Conservation (phyloP, 2,113 vertebrate species). For the Platycercus adscitus region DNA sequence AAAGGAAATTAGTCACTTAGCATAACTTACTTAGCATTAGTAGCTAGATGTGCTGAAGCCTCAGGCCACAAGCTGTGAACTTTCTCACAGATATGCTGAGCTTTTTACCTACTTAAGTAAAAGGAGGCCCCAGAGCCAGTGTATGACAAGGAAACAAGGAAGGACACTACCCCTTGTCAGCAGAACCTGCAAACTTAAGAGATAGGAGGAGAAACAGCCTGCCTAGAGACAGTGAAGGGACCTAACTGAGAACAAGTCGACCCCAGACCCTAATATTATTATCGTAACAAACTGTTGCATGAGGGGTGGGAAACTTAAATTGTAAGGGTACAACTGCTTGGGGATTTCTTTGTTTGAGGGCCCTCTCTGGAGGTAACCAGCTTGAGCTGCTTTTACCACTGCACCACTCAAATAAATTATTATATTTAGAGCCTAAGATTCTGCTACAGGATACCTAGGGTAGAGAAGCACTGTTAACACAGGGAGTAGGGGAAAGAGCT, state of each 20-base stretch:
- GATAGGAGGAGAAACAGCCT: background rate
- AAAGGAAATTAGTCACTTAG: background rate
- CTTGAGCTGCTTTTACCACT: background rate
- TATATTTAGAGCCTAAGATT: background rate
- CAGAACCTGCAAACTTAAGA: background rate
- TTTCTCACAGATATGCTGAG: background rate
- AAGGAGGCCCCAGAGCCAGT: background rate
- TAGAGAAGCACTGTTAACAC: background rate
- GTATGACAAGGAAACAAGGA: background rate
- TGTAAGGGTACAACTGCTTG: background rate
- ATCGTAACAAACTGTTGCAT: background rate
- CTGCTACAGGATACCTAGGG: background rate
- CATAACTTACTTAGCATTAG: background rate
- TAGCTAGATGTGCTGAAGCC: background rate
- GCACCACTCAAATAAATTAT: background rate
- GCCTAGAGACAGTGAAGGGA: background rate
- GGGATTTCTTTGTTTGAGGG: background rate
- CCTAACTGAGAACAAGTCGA: background rate
- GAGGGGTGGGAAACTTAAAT: background rate
- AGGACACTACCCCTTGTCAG: background rate
- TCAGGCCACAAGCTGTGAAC: background rate
- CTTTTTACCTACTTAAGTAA: background rate
- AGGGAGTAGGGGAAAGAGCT: background rate
- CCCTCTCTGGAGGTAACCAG: background rate
- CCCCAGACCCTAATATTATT: background rate